Evolutionary conservation across 2,797 vertebrate genomes (phyloP), one percentile per base, ranked within the genome.

Genomic region (Myiotriccus ornatus): DNA sequence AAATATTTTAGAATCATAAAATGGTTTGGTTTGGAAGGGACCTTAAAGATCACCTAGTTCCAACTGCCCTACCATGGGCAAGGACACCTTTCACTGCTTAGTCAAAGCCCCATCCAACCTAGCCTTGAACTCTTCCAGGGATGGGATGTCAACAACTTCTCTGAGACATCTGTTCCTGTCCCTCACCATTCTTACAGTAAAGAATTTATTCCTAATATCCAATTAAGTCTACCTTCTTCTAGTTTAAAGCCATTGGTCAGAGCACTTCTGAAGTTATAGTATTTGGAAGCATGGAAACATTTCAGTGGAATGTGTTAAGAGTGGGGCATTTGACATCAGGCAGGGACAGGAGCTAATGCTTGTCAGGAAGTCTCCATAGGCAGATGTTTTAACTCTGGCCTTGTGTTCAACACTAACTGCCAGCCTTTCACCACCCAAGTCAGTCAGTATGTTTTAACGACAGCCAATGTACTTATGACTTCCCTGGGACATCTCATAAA

Each of bases 61-160:
- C 37, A 52, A 19, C 5, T 10, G 13, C 32, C 9, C 9, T 28
- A 39, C 30, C 14, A 49, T 14, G 18, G 10, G 10, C 10, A n/a
- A 24, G 23, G 23, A n/a, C 73, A 52, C 14, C 41, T 63, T 63
- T 52, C 25, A 28, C 24, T 63, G 10, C 2, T 20, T 55, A 13
- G 12, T 46, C 12, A 55, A 65, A 78, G n/a, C 17, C 39, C 32
- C n/a, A 37, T 63, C 39, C 20, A 43, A 20, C 13, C n/a, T 53
- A 32, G 60, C 16, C 17, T 25, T 37, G 49, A 65, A 23, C 25
- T 25, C 10, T 55, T 55, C n/a, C 21, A 24, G 39, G n/a, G 25
- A 35, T 30, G 3, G 49, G 4, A 44, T 1, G 0, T 20, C 27
- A 44, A 24, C 27, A 55, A 1, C 27, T 37, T 44, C n/a, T 46